These are phyloP conservation scores for Trissonchulus sp. DNA, from an alignment of 2,888 invertebrate species.

Conservation along the genomic window DNA sequence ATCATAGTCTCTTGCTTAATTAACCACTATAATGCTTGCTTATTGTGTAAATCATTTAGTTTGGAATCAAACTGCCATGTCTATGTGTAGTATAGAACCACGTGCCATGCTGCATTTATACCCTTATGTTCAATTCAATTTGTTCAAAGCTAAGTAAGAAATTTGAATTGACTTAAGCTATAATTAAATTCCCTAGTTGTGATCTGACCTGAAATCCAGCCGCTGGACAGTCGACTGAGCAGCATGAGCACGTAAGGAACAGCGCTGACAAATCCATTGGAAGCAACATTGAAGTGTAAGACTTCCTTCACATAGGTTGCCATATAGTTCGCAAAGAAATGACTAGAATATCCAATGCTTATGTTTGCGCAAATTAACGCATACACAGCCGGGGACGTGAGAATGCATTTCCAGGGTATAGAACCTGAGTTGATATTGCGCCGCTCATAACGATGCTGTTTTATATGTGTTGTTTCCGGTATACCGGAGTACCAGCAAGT, in stretches of 20 bases:
- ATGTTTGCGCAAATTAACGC: neutral
- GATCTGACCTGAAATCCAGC: neutral
- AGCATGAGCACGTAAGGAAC: neutral
- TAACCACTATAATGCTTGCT: no score
- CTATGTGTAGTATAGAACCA: no score
- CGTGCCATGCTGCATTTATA: no score
- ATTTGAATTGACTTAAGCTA: no score
- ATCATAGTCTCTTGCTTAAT: no score
- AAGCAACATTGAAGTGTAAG: neutral
- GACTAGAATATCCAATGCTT: neutral
- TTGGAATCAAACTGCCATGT: no score
- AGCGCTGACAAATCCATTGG: neutral
- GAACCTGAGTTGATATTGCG: neutral
- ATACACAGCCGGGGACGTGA: neutral
- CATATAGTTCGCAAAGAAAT: neutral
- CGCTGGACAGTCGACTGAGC: neutral
- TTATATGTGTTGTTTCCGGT: neutral
- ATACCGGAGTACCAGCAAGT: neutral
- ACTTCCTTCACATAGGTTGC: neutral
- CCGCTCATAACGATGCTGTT: neutral
- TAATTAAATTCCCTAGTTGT: no score
- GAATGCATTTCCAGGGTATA: neutral
- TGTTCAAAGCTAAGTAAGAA: no score
- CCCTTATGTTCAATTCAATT: no score
- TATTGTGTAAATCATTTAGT: no score